Evolutionary conservation across 2,797 vertebrate species (phyloP), one percentile per base, ranked within the genome.

Genomic region (Danio jaintianensis): DNA sequence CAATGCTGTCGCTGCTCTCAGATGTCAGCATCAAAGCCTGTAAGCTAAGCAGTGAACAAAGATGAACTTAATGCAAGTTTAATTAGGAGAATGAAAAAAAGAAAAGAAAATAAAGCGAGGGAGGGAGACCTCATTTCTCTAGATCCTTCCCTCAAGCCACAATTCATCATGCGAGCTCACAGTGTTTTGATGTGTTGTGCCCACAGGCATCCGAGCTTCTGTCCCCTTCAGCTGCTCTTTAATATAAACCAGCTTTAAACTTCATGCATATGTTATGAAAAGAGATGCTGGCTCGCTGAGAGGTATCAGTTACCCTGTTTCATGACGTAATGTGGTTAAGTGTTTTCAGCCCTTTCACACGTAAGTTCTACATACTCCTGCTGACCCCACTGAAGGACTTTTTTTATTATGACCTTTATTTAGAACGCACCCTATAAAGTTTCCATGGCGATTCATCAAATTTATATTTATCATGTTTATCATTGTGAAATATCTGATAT

Each of bases 1-100:
- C 78, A 80, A 64, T 55, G 42, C 52, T 83, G 78, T 81, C 22
- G 63, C 43, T 66, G 58, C 73, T 29, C 53, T 84, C 36, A 72
- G 68, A 84, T 81, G 64, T 62, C 67, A 52, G 45, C 78, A 76
- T 83, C 63, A 85, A 86, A 84, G 78, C 52, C 71, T 77, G 52
- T 77, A 62, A 82, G 22, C 73, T 71, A 38, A 78, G 58, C 64
- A 38, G 59, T 40, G 66, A 80, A 80, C 81, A 86, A 82, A 81
- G 84, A 74, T 48, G 10, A 43, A 48, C 68, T 71, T 80, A 83
- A 78, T 82, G 18, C 59, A 45, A 75, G 36, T 67, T 75, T 58
- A 71, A 76, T 78, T 42, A 55, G 67, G 45, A 70, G 66, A 66
- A 38, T 40, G 29, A 43, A 58, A 36, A 29, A 55, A 16, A 50